phyloP scores from a whole-genome alignment of 2,797 vertebrate species.

The Gymnodraco acuticeps region DNA sequence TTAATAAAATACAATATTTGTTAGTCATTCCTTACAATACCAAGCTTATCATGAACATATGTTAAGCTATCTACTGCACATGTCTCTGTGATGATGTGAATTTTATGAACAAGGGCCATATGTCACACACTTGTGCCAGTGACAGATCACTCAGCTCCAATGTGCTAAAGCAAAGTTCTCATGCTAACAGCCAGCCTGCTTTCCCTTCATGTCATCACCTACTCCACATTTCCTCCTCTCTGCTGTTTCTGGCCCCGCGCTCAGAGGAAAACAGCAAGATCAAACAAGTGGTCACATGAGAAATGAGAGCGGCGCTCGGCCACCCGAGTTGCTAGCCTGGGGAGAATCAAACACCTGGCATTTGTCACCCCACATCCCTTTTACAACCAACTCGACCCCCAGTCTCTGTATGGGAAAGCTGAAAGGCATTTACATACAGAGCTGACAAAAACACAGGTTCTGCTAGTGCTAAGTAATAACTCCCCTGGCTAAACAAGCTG shows the following conservation, averaged over 20 bases:
- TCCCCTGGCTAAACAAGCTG: constrained; percentile 49
- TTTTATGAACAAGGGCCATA: neutral
- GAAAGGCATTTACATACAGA: constrained; percentile 49
- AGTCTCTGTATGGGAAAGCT: constrained; percentile 39
- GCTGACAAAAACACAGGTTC: constrained; percentile 56
- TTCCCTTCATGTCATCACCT: constrained; percentile 63
- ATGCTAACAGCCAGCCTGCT: constrained; percentile 39
- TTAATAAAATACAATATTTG: no score
- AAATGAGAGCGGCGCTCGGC: constrained; percentile 53
- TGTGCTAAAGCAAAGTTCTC: constrained; percentile 17
- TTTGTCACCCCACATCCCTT: constrained; percentile 78
- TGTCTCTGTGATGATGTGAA: neutral
- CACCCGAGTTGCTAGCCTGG: constrained; percentile 70
- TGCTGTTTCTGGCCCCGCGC: constrained; percentile 40
- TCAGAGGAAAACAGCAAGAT: constrained; percentile 52
- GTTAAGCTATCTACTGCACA: neutral
- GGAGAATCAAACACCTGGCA: constrained; percentile 80
- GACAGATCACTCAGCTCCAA: constrained; percentile 36
- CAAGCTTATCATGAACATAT: neutral
- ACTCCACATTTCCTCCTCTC: constrained; percentile 57
- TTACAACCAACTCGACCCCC: constrained; percentile 51
- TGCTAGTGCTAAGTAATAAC: constrained; percentile 44
- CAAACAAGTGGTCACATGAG: constrained; percentile 72
- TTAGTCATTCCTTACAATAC: neutral
- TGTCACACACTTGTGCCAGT: constrained; percentile 26